Conservation (phyloP, 2,797 vertebrate species). For the Cyprinodon diabolis region DNA sequence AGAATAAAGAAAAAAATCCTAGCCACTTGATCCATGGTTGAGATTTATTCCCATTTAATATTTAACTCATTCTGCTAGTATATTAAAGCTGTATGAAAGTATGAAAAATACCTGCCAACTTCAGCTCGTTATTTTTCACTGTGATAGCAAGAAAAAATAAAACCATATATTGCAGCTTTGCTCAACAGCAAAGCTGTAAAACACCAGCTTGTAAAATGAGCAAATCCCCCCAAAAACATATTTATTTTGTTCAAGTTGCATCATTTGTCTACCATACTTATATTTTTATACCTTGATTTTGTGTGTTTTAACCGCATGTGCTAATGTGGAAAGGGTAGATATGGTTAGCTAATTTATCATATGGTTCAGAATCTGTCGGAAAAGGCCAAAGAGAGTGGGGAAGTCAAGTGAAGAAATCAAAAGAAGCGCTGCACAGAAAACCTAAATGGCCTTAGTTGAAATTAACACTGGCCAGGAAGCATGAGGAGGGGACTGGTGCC, state of each 20-base stretch:
- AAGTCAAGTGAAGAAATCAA: slow-evolving; percentile 29
- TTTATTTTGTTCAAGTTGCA: slow-evolving; percentile 31
- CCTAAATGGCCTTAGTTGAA: slow-evolving; percentile 18
- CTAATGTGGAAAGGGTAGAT: slow-evolving; percentile 47
- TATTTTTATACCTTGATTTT: slow-evolving; percentile 58
- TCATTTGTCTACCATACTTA: not conserved
- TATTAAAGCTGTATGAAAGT: slow-evolving; percentile 20
- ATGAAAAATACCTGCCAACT: slow-evolving; percentile 46
- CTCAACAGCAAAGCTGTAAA: slow-evolving; percentile 13
- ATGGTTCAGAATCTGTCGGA: slow-evolving; percentile 43
- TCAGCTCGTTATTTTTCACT: slow-evolving; percentile 60
- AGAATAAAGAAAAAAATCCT: too few species aligned
- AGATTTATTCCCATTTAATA: too few species aligned
- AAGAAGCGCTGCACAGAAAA: slow-evolving; percentile 37
- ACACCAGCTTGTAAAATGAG: not conserved
- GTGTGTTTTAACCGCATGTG: slow-evolving; percentile 28
- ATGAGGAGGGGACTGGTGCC: not conserved
- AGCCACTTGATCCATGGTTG: too few species aligned
- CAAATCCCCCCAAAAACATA: slow-evolving; percentile 29
- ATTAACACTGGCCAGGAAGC: slow-evolving; percentile 14
- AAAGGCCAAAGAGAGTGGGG: slow-evolving; percentile 32
- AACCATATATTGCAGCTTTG: slow-evolving; percentile 38
- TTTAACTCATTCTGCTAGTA: too few species aligned
- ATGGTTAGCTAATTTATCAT: slow-evolving; percentile 42
- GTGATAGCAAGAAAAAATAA: slow-evolving; percentile 52